These are phyloP conservation scores for Lithophane ornitopus DNA, from an alignment of 2,888 invertebrate species.

Conservation along the genomic window DNA sequence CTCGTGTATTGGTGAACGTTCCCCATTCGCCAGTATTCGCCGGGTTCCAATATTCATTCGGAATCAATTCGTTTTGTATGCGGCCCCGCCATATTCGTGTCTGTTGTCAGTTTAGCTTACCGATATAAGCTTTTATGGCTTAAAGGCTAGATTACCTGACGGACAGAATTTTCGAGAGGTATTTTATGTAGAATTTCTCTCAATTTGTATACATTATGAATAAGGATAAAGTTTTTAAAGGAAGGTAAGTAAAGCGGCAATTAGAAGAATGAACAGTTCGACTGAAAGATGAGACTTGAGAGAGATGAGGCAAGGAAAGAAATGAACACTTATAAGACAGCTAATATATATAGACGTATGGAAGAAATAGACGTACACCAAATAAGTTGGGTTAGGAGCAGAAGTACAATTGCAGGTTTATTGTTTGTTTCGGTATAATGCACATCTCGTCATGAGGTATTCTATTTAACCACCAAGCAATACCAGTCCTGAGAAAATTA, in stretches of 20 bases:
- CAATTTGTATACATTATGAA: background rate
- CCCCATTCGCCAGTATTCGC: slow-evolving; percentile 34
- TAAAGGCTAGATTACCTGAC: slow-evolving; percentile 2
- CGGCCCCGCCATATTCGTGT: slow-evolving; percentile 47
- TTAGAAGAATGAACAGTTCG: background rate
- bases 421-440: background rate
- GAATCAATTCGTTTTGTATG: slow-evolving; percentile 48
- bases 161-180: background rate
- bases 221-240: background rate
- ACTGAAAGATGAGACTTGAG: background rate
- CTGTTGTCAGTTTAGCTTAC: slow-evolving; percentile 38
- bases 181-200: background rate
- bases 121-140: slow-evolving; percentile 30
- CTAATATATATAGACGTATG: background rate
- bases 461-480: background rate
- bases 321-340: background rate
- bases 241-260: background rate
- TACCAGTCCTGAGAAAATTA: background rate
- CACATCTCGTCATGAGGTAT: background rate
- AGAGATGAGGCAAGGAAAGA: background rate
- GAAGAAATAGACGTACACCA: background rate
- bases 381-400: background rate
- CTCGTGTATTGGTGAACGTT: slow-evolving; percentile 15
- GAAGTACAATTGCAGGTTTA: background rate
- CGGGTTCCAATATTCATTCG: slow-evolving; percentile 43